These are phyloP conservation scores for Parelbella ahira DNA, from an alignment of 2,888 invertebrate genomes.

Conservation along the genomic window DNA sequence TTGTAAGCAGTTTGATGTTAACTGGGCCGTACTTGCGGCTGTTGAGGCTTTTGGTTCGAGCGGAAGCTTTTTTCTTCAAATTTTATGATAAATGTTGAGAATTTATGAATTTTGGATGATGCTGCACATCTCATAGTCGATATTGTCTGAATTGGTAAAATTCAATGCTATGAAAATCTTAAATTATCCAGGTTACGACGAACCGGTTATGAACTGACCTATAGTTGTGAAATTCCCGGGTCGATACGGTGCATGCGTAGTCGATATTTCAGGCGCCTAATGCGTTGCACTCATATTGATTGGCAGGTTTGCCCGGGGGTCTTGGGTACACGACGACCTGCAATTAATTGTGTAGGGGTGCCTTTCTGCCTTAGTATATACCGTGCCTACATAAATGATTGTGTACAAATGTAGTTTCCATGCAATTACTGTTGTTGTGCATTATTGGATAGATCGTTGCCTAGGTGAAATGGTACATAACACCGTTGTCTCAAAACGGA, in stretches of 20 bases:
- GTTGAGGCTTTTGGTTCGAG: too few species aligned
- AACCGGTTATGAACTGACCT: constrained; percentile 58
- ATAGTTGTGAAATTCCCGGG: constrained; percentile 47
- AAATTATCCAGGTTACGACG: constrained; percentile 33
- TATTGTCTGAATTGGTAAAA: too few species aligned
- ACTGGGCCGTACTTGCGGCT: too few species aligned
- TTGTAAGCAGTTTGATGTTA: background rate
- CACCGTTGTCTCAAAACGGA: too few species aligned
- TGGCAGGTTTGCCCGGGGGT: constrained; percentile 30
- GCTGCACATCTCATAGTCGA: too few species aligned
- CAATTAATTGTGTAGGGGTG: constrained; percentile 15
- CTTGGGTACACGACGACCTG: constrained; percentile 6
- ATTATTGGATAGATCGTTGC: constrained; percentile 14
- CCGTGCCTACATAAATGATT: too few species aligned
- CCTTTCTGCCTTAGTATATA: constrained; percentile 1
- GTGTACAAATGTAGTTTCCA: constrained; percentile 2
- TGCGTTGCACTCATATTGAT: constrained; percentile 59
- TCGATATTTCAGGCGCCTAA: constrained; percentile 42
- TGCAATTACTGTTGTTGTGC: constrained; percentile 18
- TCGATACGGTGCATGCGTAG: constrained; percentile 58
- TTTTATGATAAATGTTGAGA: too few species aligned
- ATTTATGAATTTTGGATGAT: too few species aligned
- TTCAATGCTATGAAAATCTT: too few species aligned
- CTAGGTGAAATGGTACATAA: constrained; percentile 18
- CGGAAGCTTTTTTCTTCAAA: too few species aligned